Percentiles rank a stretch among this genome's conserved stretches.
phyloP scores from a whole-genome alignment of 2,888 invertebrate genomes.

The Lasioglossum zephyrum region DNA sequence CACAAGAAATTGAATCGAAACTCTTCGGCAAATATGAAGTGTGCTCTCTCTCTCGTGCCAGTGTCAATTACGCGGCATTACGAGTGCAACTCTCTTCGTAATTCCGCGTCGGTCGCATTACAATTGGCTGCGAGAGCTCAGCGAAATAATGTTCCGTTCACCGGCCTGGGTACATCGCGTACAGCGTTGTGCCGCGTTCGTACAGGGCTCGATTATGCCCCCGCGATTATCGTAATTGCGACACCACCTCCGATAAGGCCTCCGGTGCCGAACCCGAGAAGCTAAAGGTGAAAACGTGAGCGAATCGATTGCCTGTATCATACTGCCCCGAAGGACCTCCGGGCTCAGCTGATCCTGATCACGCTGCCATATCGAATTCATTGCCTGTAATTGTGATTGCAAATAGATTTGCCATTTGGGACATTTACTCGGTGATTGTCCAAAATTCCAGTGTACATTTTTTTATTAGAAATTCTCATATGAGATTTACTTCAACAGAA shows the following conservation, averaged over 20 bases:
- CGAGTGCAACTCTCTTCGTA: neutral
- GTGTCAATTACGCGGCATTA: neutral
- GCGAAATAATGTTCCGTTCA: conserved; percentile 58
- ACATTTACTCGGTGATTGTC: neutral
- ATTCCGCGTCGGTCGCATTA: conserved; percentile 8
- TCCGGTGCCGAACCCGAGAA: conserved; percentile 61
- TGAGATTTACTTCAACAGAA: too few species aligned
- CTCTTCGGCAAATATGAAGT: neutral
- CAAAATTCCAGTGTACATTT: too few species aligned
- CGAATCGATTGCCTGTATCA: conserved; percentile 29
- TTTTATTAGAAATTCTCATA: too few species aligned
- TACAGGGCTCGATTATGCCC: conserved; percentile 66
- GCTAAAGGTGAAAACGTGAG: conserved; percentile 47
- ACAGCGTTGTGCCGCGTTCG: conserved; percentile 3
- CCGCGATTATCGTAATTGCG: conserved; percentile 75
- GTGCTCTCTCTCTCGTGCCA: neutral
- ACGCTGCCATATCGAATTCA: neutral
- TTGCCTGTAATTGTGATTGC: neutral
- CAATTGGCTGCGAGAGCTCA: neutral
- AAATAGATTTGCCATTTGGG: neutral
- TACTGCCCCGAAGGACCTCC: conserved; percentile 20
- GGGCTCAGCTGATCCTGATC: conserved; percentile 23
- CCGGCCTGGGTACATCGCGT: conserved; percentile 19
- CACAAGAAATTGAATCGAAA: conserved; percentile 7
- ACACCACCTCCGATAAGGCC: conserved; percentile 66